These are phyloP conservation scores for Ranitomeya variabilis DNA, from an alignment of 2,113 vertebrate species.

Conservation along the genomic window DNA sequence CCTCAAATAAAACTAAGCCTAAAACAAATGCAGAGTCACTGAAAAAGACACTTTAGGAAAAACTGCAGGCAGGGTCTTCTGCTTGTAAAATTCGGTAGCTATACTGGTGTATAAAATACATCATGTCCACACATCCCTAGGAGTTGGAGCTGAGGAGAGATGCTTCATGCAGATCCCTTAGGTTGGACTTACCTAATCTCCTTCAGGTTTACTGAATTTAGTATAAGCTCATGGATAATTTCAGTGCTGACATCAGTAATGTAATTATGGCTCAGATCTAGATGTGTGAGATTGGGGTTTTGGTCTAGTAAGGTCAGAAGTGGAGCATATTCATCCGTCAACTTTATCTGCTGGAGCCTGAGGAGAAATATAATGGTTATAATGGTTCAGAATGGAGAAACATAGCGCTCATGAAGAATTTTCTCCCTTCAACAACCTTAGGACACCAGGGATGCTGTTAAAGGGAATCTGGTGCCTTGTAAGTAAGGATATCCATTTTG, in stretches of 20 bases:
- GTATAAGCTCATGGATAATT: background rate
- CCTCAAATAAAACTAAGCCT: too few relatives aligned
- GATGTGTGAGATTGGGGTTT: background rate
- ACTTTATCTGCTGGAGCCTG: background rate
- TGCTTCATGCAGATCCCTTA: background rate
- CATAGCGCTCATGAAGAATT: background rate
- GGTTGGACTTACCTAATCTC: conserved; percentile 21
- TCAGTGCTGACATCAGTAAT: background rate
- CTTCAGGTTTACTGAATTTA: background rate
- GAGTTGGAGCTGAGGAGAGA: background rate
- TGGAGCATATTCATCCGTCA: background rate
- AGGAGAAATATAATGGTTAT: background rate
- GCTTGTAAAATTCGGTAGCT: background rate
- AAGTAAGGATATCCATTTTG: too few relatives aligned
- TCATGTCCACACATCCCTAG: background rate
- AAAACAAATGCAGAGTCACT: too few relatives aligned
- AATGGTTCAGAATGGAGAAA: background rate
- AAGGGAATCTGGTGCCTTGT: too few relatives aligned
- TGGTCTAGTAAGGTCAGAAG: background rate
- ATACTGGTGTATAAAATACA: background rate
- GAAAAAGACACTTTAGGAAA: too few relatives aligned
- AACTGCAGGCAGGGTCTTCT: background rate
- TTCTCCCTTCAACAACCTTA: background rate
- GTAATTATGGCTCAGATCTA: conserved; percentile 15
- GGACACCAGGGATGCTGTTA: background rate